These are phyloP conservation scores for Agapetus fuscipes DNA, from an alignment of 2,888 invertebrate genomes.

Conservation along the genomic window DNA sequence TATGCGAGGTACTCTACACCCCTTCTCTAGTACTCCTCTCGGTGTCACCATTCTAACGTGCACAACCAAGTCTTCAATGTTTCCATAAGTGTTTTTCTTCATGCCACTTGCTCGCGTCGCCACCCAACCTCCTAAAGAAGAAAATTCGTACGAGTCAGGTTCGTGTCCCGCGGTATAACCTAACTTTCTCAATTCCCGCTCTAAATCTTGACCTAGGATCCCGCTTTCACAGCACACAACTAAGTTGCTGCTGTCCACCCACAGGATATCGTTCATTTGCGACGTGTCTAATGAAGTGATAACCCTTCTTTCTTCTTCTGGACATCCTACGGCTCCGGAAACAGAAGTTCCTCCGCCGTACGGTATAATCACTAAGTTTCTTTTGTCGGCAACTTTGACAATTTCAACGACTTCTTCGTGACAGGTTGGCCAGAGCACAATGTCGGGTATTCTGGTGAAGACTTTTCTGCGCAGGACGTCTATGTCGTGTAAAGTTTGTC, in stretches of 20 bases:
- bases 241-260: slow-evolving; percentile 82
- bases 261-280: slow-evolving; percentile 90
- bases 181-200: slow-evolving; percentile 65
- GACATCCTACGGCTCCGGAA: slow-evolving; percentile 80
- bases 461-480: slow-evolving; percentile 61
- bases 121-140: slow-evolving; percentile 95
- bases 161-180: slow-evolving; percentile 93
- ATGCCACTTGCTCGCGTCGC: slow-evolving; percentile 96
- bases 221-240: slow-evolving; percentile 81
- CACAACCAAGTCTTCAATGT: slow-evolving; percentile 91
- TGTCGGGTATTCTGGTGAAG: slow-evolving; percentile 82
- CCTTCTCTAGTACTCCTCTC: slow-evolving; percentile 72
- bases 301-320: slow-evolving; percentile 62
- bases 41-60: slow-evolving; percentile 83
- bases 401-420: slow-evolving; percentile 81
- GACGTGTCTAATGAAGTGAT: slow-evolving; percentile 90
- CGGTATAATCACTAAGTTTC: slow-evolving; percentile 79
- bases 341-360: slow-evolving; percentile 94
- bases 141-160: slow-evolving; percentile 97
- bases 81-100: slow-evolving; percentile 98
- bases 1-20: slow-evolving; percentile 76
- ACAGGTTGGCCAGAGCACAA: slow-evolving; percentile 84
- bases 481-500: slow-evolving; percentile 89
- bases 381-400: slow-evolving; percentile 62
- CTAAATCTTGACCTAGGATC: slow-evolving; percentile 90